Conservation (phyloP, 2,113 vertebrate genomes). For the Sakesphorus luctuosus region DNA sequence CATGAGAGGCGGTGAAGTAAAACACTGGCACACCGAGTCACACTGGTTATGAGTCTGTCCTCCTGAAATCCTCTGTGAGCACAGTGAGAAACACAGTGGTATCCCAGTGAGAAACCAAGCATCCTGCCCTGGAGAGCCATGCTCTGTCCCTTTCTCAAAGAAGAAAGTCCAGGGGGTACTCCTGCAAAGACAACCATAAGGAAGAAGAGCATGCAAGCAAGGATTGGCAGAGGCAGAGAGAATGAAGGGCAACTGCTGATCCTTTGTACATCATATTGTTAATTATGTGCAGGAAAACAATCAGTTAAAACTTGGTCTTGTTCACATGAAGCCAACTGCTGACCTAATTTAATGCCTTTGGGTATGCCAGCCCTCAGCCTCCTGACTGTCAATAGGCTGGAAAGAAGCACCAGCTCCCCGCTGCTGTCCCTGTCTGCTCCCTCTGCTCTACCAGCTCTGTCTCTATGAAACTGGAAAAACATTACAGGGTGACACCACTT, state of each 20-base stretch:
- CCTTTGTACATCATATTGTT: not conserved
- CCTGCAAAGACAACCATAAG: not conserved
- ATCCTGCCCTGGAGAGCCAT: not conserved
- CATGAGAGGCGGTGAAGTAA: not conserved
- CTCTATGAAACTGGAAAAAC: not conserved
- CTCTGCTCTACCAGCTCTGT: not conserved
- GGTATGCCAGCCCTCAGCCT: not conserved
- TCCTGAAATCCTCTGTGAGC: not conserved
- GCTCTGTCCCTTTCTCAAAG: not conserved
- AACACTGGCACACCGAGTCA: not conserved
- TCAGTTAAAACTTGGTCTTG: not conserved
- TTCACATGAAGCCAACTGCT: not conserved
- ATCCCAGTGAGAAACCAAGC: not conserved
- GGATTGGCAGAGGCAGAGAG: not conserved
- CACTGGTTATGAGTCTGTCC: not conserved
- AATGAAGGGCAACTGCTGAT: not conserved
- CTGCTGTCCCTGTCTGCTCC: not conserved
- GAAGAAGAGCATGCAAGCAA: not conserved
- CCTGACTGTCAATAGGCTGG: not conserved
- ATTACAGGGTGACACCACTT: not conserved
- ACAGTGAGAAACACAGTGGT: not conserved
- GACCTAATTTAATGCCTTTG: not conserved
- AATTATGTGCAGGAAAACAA: not conserved
- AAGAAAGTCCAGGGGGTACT: not conserved
- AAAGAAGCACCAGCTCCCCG: not conserved